Base-by-base conservation (phyloP, 2,113 vertebrate species). In the Indri indri region DNA sequence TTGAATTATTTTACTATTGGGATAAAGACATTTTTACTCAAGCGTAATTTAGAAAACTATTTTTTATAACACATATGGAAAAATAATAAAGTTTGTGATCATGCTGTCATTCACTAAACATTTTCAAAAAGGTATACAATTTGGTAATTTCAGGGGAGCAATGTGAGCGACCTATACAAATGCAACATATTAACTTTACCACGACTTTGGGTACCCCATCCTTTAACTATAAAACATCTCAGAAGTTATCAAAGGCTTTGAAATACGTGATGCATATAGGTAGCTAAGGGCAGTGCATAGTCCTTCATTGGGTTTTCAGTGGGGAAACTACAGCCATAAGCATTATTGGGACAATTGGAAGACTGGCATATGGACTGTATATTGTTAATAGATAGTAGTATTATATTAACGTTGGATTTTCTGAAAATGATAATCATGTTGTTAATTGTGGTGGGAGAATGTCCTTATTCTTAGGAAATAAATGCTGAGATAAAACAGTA, bases 31-130 rank as follows among this genome's bases (percentile, higher is more conserved):
- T 40, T 81, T 90, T 61, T n/a, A 40, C 87, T 82, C 59, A 88
- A 84, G 57, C 79, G 76, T 91, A 30, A 73, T 30, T 93, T 87
- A 52, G 45, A 52, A 81, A 71, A 89, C 10, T 32, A 32, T 23
- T 10, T 45, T 83, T 73, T 47, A 25, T 70, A 32, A 87, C 81
- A 81, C 10, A 86, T 86, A 71, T 57, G 45, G 59, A 42, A 88
- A 73, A 57, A 76, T 27, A 18, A 20, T 1, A 14, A 4, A 0
- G n/a, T 79, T 74, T 73, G 32, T 40, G 23, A 23, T 61, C 59
- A 4, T 23, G 16, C 10, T 40, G 0, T n/a, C 50, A 3, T 25
- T 52, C 40, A 16, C 6, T 20, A 4, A 18, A 47, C 61, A 10
- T 57, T 73, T n/a, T 94, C 63, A 18, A 50, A n/a, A n/a, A 23